Percentiles rank a stretch among this genome's conserved stretches.
Evolutionary conservation across 2,113 vertebrate genomes (phyloP).

Genomic region (Salvelinus fontinalis): DNA sequence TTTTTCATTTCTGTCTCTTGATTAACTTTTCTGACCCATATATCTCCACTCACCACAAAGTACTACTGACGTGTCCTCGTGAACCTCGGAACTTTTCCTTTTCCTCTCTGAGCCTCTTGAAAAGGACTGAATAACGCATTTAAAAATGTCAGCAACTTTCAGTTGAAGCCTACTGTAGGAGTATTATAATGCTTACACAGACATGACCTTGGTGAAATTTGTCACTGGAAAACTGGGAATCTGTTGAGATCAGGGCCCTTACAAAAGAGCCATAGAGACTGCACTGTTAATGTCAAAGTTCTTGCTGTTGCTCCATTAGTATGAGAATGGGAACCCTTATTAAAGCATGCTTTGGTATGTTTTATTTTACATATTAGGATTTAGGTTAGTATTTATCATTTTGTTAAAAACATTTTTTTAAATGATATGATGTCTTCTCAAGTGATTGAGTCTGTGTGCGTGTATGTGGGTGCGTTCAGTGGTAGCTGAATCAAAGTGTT

Average conservation of each 20-base stretch:
- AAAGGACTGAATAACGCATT: constrained; percentile 42
- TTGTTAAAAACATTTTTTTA: too few species aligned
- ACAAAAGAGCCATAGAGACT: too few species aligned
- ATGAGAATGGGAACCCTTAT: too few species aligned
- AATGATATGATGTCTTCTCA: too few species aligned
- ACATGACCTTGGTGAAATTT: not conserved
- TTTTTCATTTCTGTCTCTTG: not conserved
- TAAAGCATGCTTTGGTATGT: too few species aligned
- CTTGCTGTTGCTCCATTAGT: too few species aligned
- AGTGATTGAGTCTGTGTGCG: not conserved
- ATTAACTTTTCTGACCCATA: not conserved
- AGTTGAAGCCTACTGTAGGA: not conserved
- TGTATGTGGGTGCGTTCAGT: not conserved
- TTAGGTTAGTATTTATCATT: too few species aligned
- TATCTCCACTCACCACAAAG: not conserved
- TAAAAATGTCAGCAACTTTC: constrained; percentile 46
- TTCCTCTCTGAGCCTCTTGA: constrained; percentile 33
- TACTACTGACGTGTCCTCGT: constrained; percentile 28
- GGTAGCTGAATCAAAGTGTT: too few species aligned
- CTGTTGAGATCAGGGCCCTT: too few species aligned
- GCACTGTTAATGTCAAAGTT: too few species aligned
- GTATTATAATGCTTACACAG: not conserved
- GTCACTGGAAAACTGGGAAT: too few species aligned
- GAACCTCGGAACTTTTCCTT: constrained; percentile 39
- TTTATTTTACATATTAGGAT: too few species aligned